Percentiles rank a stretch among this genome's conserved stretches.
These are phyloP conservation scores for Chironomus tepperi DNA, from an alignment of 1,140 invertebrate species.

Conservation along the genomic window DNA sequence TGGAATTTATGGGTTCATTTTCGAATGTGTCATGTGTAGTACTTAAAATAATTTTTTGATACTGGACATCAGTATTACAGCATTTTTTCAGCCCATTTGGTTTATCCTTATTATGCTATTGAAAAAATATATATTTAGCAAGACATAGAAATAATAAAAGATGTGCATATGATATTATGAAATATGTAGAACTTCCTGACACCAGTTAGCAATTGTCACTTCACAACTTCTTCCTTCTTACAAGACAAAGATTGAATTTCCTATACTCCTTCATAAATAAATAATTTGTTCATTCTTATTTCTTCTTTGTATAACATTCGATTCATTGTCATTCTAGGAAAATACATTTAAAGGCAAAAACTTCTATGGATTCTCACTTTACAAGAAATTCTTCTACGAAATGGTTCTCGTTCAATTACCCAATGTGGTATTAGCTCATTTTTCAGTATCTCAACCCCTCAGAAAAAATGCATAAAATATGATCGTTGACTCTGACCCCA, in stretches of 20 bases:
- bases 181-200: background rate
- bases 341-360: background rate
- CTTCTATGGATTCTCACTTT: constrained; percentile 13
- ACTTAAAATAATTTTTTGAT: background rate
- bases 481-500: too few species aligned
- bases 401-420: too few species aligned
- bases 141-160: background rate
- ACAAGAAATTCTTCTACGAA: background rate
- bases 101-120: background rate
- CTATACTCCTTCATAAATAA: background rate
- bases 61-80: background rate
- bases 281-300: background rate
- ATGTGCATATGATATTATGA: background rate
- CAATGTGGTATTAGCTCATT: too few species aligned
- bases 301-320: background rate
- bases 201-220: background rate
- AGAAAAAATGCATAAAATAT: background rate
- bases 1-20: background rate
- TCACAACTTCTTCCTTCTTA: background rate
- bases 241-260: background rate
- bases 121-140: background rate
- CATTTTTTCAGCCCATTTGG: constrained; percentile 18
- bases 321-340: background rate
- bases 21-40: background rate
- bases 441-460: background rate